phyloP scores from a whole-genome alignment of 2,113 vertebrate species.

The Psilopsiagon aymara region DNA sequence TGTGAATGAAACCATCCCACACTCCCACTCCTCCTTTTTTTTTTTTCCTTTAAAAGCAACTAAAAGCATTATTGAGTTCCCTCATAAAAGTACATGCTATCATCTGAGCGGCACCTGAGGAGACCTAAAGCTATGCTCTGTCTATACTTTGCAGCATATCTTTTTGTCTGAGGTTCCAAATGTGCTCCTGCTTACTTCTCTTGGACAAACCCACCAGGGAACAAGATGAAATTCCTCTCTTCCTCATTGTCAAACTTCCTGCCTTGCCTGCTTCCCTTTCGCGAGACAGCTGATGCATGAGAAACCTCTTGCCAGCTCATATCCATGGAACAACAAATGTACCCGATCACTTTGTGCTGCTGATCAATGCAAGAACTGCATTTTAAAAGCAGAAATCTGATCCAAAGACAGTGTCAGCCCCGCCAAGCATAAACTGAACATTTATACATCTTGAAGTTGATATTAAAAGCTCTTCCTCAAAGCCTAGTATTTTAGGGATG shows the following conservation, averaged over 20 bases:
- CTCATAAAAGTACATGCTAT: rapidly evolving
- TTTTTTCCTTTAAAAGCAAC: background rate
- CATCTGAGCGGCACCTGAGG: background rate
- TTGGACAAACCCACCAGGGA: background rate
- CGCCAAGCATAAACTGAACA: background rate
- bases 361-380: constrained; percentile 38
- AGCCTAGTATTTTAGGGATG: background rate
- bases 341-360: background rate
- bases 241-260: background rate
- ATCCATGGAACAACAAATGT: background rate
- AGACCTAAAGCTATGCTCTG: background rate
- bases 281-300: background rate
- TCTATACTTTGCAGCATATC: background rate
- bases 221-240: background rate
- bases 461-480: constrained; percentile 1
- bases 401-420: background rate
- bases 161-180: background rate
- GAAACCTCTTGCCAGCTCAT: background rate
- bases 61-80: background rate
- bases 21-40: rapidly evolving
- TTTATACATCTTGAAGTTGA: background rate
- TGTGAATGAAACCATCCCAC: background rate
- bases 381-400: constrained; percentile 13
- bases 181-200: background rate
- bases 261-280: background rate